Evolutionary conservation across 2,113 vertebrate genomes (phyloP).

Genomic region (Seriola dumerili): DNA sequence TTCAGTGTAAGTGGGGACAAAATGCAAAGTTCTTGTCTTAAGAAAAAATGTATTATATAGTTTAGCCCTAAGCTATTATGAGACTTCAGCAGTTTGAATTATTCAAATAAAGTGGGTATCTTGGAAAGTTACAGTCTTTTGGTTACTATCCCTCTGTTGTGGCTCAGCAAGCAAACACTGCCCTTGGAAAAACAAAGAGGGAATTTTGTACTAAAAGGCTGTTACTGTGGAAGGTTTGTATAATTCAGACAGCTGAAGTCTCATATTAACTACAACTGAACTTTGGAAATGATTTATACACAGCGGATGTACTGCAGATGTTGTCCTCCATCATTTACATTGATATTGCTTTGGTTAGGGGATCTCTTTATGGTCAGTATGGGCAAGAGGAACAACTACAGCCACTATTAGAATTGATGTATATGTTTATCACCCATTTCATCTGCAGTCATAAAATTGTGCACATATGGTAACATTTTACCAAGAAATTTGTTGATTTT

Average conservation of each 20-base stretch:
- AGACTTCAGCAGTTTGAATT: background rate
- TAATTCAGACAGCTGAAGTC: background rate
- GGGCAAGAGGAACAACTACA: background rate
- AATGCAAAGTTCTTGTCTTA: background rate
- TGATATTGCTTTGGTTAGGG: background rate
- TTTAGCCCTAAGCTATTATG: background rate
- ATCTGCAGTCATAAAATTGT: background rate
- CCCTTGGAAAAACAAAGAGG: background rate
- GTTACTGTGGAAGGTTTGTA: background rate
- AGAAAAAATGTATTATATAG: background rate
- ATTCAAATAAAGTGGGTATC: background rate
- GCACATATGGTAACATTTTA: background rate
- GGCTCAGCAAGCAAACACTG: background rate
- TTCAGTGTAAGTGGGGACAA: background rate
- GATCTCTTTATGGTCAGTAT: background rate
- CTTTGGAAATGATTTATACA: background rate
- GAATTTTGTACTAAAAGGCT: background rate
- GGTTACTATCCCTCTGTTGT: background rate
- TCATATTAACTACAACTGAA: background rate
- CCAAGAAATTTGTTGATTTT: background rate
- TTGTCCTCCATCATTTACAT: background rate
- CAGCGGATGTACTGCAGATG: background rate
- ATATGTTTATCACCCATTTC: background rate
- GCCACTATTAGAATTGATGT: background rate
- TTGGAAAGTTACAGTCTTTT: background rate